Conservation (phyloP, 2,113 vertebrate species). For the Donacobius atricapilla region DNA sequence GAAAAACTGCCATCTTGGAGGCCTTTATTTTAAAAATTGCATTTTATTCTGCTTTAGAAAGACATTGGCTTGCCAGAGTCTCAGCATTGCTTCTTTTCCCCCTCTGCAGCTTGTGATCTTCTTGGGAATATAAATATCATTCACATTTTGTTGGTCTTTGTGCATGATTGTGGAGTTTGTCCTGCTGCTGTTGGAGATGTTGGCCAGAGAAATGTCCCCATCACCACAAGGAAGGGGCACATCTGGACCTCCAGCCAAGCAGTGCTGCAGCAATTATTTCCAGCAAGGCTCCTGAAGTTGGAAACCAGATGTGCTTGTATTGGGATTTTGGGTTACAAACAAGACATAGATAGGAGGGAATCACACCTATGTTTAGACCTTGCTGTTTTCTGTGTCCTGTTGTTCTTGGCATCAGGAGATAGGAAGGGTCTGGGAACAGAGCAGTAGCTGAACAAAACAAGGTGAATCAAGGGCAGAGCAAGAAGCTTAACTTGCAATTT, state of each 20-base stretch:
- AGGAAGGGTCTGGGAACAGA: background rate
- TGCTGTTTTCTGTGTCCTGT: background rate
- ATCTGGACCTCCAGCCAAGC: background rate
- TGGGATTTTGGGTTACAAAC: background rate
- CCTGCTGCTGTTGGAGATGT: background rate
- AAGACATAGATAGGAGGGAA: background rate
- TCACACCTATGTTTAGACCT: background rate
- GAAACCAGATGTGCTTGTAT: background rate
- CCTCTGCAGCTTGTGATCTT: background rate
- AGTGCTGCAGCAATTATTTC: background rate
- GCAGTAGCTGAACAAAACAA: slow-evolving; percentile 22
- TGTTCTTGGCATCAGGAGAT: background rate
- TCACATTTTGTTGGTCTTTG: background rate
- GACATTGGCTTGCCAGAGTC: background rate
- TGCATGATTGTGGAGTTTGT: background rate
- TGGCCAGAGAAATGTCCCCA: background rate
- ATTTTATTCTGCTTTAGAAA: background rate
- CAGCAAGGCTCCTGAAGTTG: background rate
- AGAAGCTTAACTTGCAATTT: slow-evolving; percentile 61
- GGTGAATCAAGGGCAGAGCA: slow-evolving; percentile 42
- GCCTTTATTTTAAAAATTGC: background rate
- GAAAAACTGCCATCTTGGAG: background rate
- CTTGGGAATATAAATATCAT: background rate
- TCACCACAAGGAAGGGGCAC: background rate
- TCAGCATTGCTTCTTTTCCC: background rate